Conservation (phyloP, 92 coral and sea anemone species). For the Epizoanthus stellaris region DNA sequence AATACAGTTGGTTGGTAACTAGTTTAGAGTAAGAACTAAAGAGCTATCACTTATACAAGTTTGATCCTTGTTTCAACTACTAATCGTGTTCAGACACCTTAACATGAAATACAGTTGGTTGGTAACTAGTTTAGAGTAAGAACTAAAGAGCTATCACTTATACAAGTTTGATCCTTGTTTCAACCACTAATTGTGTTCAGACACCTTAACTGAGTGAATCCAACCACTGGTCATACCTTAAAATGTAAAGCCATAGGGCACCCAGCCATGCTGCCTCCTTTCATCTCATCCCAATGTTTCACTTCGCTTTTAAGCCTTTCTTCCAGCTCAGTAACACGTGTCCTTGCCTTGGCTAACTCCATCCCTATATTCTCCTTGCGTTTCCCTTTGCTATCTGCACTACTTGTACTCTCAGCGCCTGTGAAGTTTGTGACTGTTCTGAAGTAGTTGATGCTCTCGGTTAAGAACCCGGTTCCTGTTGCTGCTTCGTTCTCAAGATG, state of each 20-base stretch:
- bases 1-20: no score
- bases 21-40: no score
- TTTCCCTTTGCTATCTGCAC: slow-evolving; percentile 33
- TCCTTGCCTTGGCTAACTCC: slow-evolving; percentile 90
- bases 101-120: no score
- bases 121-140: no score
- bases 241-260: slow-evolving; percentile 82
- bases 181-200: no score
- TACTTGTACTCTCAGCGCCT: slow-evolving; percentile 13
- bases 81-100: no score
- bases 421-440: slow-evolving; percentile 62
- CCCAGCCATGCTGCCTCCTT: slow-evolving; percentile 39
- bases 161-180: no score
- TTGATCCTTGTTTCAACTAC: no score
- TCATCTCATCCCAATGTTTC: slow-evolving; percentile 54
- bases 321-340: slow-evolving; percentile 83
- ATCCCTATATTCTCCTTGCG: slow-evolving; percentile 79
- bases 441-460: slow-evolving; percentile 90
- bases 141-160: no score
- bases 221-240: slow-evolving; percentile 65
- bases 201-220: not conserved
- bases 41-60: no score
- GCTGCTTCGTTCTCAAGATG: slow-evolving; percentile 74
- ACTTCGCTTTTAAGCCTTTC: slow-evolving; percentile 74
- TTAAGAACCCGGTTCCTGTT: slow-evolving; percentile 84